Base-by-base conservation (phyloP, 2,797 vertebrate genomes). In the Taenioides sp. region DNA sequence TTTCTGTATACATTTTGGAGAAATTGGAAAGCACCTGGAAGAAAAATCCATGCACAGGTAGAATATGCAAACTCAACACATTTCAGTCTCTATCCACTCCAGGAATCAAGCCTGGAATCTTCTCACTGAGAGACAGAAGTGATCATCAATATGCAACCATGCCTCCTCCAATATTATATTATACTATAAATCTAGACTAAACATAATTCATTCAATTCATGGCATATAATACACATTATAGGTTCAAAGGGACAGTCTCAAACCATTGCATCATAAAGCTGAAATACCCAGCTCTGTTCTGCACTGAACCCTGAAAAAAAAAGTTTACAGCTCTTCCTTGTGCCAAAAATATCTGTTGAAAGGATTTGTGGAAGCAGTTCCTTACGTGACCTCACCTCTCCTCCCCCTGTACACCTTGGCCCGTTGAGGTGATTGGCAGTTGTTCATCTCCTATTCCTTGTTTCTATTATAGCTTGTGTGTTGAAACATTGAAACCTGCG, bases 401-500 rank as follows among this genome's bases (percentile, higher is more conserved):
- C 43, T 47, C 22, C 22, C 54, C 54, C 14, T 10, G 22, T 12
- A 23, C 22, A 1, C 25, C 25, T 18, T 18, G 58, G 6, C 58
- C 25, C 2, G 23, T 58, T 31, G 57, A 27, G 57, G 25, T 60
- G 58, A 60, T 60, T 60, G 58, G 58, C 58, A 59, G 25, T 28
- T 60, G 27, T 60, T 27, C 58, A 31, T 60, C 58, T 60, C 22
- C 25, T 25, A 9, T 60, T 60, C 25, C 58, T 25, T 49, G 20
- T 65, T 18, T 43, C 25, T 63, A n/a, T 12, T 49, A 66, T 14
- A 17, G 7, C 43, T n/a, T 1, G 63, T 1, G 63, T 1, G 59
- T 62, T 31, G 67, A 79, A 68, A 66, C 69, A 75, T 76, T 72
- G 67, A 70, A 74, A 71, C 67, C 27, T 73, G 73, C 14, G 0